phyloP scores from a whole-genome alignment of 1,140 invertebrate species.

The Tetragonula clypearis region DNA sequence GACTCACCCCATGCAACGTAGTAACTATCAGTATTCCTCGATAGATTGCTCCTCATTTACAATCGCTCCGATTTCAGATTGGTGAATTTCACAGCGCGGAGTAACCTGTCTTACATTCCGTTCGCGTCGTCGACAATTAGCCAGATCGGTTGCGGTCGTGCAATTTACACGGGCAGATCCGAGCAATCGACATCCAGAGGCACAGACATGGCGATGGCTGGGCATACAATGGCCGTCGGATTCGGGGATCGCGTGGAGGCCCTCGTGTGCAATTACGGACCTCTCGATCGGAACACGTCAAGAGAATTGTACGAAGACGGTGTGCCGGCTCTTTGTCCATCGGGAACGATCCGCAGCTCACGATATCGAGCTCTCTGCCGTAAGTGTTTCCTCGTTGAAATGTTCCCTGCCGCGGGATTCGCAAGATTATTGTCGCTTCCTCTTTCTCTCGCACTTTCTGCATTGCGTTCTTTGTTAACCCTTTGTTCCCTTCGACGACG shows the following conservation, averaged over 20 bases:
- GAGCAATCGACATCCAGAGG: conserved; percentile 27
- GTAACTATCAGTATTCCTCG: too few species aligned
- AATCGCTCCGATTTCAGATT: conserved; percentile 55
- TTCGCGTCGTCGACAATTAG: conserved; percentile 68
- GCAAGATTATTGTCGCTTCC: conserved; percentile 13
- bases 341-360: conserved; percentile 67
- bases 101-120: conserved; percentile 65
- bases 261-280: conserved; percentile 78
- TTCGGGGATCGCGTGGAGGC: conserved; percentile 69
- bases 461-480: conserved; percentile 10
- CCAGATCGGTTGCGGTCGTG: conserved; percentile 71
- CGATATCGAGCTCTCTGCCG: conserved; percentile 71
- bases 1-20: too few species aligned
- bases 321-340: conserved; percentile 69
- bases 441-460: not conserved
- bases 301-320: conserved; percentile 69
- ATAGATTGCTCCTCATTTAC: not conserved
- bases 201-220: not conserved
- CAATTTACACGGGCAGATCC: conserved; percentile 63
- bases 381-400: conserved; percentile 58
- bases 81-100: conserved; percentile 61
- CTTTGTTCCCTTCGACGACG: not conserved
- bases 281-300: conserved; percentile 70
- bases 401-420: not conserved
- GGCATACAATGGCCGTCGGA: conserved; percentile 38